Conservation (phyloP, 2,113 vertebrate species). For the Mesoclemmys tuberculata region DNA sequence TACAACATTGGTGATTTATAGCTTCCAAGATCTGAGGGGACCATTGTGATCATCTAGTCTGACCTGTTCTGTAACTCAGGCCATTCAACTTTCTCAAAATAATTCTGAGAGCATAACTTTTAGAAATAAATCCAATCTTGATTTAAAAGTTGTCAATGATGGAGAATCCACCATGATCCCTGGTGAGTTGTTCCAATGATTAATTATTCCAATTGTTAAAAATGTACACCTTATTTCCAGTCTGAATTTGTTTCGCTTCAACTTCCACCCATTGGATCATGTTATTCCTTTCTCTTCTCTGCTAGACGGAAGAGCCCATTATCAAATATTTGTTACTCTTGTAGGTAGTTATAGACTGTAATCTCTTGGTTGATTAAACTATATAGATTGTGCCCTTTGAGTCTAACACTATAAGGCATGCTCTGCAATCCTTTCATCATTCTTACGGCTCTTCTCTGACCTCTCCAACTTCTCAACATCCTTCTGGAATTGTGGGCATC, state of each 20-base stretch:
- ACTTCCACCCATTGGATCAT: not conserved
- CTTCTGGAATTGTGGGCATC: no score
- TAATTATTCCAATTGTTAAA: not conserved
- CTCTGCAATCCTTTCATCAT: not conserved
- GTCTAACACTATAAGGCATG: not conserved
- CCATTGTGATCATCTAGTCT: not conserved
- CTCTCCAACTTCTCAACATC: no score
- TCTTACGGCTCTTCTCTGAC: no score
- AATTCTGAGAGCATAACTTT: not conserved
- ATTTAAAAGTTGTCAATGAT: not conserved
- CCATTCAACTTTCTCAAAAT: not conserved
- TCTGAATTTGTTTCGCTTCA: not conserved
- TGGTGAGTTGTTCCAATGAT: not conserved
- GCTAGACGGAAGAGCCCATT: not conserved
- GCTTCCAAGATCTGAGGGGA: not conserved
- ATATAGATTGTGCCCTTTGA: not conserved
- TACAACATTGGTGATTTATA: not conserved
- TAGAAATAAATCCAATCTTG: not conserved
- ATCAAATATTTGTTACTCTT: not conserved
- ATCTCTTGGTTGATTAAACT: not conserved
- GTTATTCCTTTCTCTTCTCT: not conserved
- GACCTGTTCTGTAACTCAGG: not conserved
- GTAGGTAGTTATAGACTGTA: not conserved
- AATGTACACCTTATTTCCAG: not conserved
- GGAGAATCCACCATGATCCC: not conserved